phyloP scores from a whole-genome alignment of 2,113 vertebrate genomes.

The Ailuropoda melanoleuca region DNA sequence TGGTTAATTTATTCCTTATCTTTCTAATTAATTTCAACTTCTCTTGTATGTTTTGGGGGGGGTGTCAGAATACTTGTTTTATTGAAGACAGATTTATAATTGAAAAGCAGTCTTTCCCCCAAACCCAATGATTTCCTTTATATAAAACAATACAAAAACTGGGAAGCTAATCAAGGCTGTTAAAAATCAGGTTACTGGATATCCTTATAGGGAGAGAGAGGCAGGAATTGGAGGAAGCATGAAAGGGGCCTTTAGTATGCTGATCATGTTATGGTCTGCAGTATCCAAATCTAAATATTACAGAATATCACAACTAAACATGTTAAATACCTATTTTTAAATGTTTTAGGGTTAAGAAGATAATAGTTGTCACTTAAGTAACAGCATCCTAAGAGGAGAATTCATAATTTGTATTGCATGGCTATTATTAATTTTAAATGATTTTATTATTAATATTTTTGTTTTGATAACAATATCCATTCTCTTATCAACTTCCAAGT shows the following conservation, averaged over 20 bases:
- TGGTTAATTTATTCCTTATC: neutral
- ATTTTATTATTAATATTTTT: neutral
- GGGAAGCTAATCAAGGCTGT: neutral
- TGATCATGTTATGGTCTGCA: neutral
- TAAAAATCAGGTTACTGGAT: neutral
- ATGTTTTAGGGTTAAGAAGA: conserved; percentile 9
- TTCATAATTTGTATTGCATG: neutral
- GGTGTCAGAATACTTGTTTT: neutral
- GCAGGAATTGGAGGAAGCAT: neutral
- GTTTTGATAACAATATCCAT: neutral
- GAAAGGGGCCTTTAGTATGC: neutral
- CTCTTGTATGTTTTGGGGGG: neutral
- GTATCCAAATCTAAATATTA: neutral
- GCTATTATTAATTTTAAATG: neutral
- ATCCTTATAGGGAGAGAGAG: neutral
- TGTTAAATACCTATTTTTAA: neutral
- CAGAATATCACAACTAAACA: neutral
- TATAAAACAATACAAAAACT: neutral
- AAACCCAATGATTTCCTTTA: neutral
- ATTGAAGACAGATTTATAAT: conserved; percentile 35
- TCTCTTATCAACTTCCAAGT: neutral
- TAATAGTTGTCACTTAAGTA: neutral
- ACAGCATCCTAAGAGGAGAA: neutral
- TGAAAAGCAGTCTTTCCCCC: neutral
- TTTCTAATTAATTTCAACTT: conserved; percentile 31